Evolutionary conservation across 2,888 invertebrate species (phyloP), one percentile per base, ranked within the genome.

Genomic region (Spilarctia lutea): DNA sequence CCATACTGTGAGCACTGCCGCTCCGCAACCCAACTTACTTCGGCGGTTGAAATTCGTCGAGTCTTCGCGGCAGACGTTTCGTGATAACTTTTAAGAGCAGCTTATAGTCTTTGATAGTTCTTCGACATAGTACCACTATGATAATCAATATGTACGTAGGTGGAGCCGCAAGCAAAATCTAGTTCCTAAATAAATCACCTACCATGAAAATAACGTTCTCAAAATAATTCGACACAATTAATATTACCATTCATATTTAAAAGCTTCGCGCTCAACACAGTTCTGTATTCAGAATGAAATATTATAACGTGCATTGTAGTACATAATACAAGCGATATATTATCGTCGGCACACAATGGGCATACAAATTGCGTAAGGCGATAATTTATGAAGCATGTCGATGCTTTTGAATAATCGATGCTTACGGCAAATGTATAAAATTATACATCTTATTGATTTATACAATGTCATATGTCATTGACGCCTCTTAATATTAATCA

Each of bases 221-320:
- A 27, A 60, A 60, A 16, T 60, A 60, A 60, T 60, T 10, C 27
- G 27, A 60, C n/a, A 16, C 30, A 30, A 30, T 30, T 18, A 56
- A 70, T 71, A 48, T 48, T 16, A 48, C 30, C 42, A 63, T 68
- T 68, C 60, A 63, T 66, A 68, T 68, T 68, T n/a, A 45, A 68
- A 20, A 24, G 67, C 33, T 27, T 52, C 65, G 39, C 56, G n/a
- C 24, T 70, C 35, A 39, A 35, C 52, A 11, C 35, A 52, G 30
- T 63, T 42, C 24, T 71, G 65, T 45, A 42, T 27, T 60, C 60
- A 39, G n/a, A 70, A 27, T 39, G 56, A 39, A 70, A 35, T 56
- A 60, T 60, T 35, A 18, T 56, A 39, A 39, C n/a, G 10, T 16
- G 45, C 39, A 70, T 70, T 60, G 56, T 60, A 60, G 27, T 27